phyloP scores from a whole-genome alignment of 2,888 invertebrate genomes.

The Prosopocoilus inquinatus region DNA sequence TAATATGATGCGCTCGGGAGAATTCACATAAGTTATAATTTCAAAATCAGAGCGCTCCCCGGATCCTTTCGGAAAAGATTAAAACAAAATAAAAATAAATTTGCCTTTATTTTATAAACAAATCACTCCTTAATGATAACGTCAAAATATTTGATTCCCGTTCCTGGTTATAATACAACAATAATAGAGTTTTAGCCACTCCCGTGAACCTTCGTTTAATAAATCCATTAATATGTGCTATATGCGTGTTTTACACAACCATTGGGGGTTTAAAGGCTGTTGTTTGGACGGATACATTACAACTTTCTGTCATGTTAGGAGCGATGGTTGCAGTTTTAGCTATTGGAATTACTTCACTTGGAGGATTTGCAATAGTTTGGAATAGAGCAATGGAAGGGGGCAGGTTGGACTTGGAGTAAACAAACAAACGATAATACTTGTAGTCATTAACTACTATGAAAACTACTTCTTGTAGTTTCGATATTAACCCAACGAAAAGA shows the following conservation, averaged over 20 bases:
- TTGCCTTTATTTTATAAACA: too few species aligned
- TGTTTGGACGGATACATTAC: slow-evolving; percentile 59
- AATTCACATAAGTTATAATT: too few species aligned
- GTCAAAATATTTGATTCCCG: too few species aligned
- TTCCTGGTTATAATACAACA: too few species aligned
- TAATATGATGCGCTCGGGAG: too few species aligned
- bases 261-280: slow-evolving; percentile 64
- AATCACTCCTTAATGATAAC: too few species aligned
- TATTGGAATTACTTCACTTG: slow-evolving; percentile 54
- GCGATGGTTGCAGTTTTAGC: slow-evolving; percentile 55
- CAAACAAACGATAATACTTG: not conserved
- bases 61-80: too few species aligned
- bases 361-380: slow-evolving; percentile 61
- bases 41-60: too few species aligned
- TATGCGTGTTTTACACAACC: slow-evolving; percentile 73
- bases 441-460: not conserved
- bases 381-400: slow-evolving; percentile 56
- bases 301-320: slow-evolving; percentile 55
- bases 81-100: not conserved
- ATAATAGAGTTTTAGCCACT: slow-evolving; percentile 59
- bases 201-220: slow-evolving; percentile 56
- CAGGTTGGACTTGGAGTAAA: slow-evolving; percentile 53
- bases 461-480: slow-evolving; percentile 51
- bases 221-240: slow-evolving; percentile 63
- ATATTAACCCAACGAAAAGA: slow-evolving; percentile 59